phyloP scores from a whole-genome alignment of 2,113 vertebrate species.

The Trochalopteron elliotii region DNA sequence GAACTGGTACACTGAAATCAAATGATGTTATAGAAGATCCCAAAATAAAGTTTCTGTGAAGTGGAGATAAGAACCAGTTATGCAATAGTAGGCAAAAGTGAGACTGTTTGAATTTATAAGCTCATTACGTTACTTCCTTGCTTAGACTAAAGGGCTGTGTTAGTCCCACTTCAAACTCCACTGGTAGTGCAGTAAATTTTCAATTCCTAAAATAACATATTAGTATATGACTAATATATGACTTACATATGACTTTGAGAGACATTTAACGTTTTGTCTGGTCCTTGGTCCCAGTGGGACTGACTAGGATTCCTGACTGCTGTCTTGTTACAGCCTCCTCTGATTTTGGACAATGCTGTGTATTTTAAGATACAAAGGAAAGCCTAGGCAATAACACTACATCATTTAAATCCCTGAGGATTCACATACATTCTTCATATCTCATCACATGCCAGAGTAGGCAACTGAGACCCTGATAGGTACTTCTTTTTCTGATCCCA shows the following conservation, averaged over 20 bases:
- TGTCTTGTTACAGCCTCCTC: neutral
- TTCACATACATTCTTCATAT: neutral
- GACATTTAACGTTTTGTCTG: neutral
- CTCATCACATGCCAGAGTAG: accelerated
- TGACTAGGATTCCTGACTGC: neutral
- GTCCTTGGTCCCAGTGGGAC: neutral
- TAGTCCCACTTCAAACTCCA: neutral
- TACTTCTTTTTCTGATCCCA: neutral
- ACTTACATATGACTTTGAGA: neutral
- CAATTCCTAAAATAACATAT: neutral
- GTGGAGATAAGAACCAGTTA: neutral
- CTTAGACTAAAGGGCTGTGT: neutral
- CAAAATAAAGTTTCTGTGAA: neutral
- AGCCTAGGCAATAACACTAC: neutral
- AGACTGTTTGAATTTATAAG: neutral
- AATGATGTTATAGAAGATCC: neutral
- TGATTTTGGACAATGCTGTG: neutral
- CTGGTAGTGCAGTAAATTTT: neutral
- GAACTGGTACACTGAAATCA: neutral
- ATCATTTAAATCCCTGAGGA: neutral
- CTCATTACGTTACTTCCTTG: neutral
- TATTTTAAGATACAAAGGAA: neutral
- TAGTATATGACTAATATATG: neutral
- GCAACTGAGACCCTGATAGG: neutral
- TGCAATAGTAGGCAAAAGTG: neutral